Evolutionary conservation across 2,888 invertebrate species (phyloP), one percentile per base, ranked within the genome.

Genomic region (Spisula solida): DNA sequence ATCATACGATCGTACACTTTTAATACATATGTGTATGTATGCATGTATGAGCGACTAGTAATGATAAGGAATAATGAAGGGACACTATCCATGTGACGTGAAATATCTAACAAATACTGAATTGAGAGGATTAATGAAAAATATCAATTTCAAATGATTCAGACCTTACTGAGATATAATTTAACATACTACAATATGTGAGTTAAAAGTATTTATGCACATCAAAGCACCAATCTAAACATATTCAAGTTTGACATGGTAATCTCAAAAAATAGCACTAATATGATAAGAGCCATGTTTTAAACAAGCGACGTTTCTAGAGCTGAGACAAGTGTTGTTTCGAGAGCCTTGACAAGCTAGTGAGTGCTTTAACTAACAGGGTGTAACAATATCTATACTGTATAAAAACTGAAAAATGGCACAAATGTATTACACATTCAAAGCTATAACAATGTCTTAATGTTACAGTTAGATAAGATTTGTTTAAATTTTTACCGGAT

Each of bases 201-300:
- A 5, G 25, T 25, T 25, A 8, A 6, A 25, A 25, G 8, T 25
- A 18, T 25, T 60, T 18, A 60, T 60, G 25, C 25, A n/a, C n/a
- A 8, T 6, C 51, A 31, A 75, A 48, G 75, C 75, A 75, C 51
- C 75, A 84, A 16, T 41, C 78, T 83, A 75, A 84, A 55, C 2
- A 51, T 18, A 66, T 55, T 82, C 82, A 66, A 82, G 66, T 20
- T 12, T 56, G 34, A 31, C 51, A 82, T 34, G 14, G 34, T 20
- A 78, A 78, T 78, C 34, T 4, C 25, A n/a, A n/a, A 66, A 25
- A n/a, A 0, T 25, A 66, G 60, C 60, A 66, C 60, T 25, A 66
- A n/a, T 66, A 25, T 66, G 25, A 66, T 66, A 25, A 66, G 20
- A 66, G 25, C n/a, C 60, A 56, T 66, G 0, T 66, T 66, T n/a